These are phyloP conservation scores for Ophioderma brevispina DNA, from an alignment of 35 echinoderm and acorn worm genomes.

Conservation along the genomic window DNA sequence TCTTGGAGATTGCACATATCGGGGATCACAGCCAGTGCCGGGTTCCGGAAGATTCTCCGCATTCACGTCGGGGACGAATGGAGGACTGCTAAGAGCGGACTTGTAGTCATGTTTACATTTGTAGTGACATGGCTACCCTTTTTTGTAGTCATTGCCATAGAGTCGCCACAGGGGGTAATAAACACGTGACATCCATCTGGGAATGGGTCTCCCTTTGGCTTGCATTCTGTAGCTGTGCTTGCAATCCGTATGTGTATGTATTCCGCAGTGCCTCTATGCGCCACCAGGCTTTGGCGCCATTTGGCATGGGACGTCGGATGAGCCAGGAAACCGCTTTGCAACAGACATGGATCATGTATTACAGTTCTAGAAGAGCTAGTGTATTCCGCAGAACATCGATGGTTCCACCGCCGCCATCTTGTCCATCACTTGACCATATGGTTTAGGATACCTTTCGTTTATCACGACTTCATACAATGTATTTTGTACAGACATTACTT, in stretches of 20 bases:
- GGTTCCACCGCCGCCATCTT: slow-evolving; percentile 6
- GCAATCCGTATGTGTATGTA: slow-evolving; percentile 92
- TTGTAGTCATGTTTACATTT: slow-evolving; percentile 63
- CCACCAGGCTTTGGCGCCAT: slow-evolving; percentile 45
- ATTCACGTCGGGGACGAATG: slow-evolving; percentile 67
- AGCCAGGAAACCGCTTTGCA: not conserved
- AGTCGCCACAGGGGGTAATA: slow-evolving; percentile 15
- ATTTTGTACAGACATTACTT: too few relatives aligned
- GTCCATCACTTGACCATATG: not conserved
- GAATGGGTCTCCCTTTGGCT: slow-evolving; percentile 68
- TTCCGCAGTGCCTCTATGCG: slow-evolving; percentile 79
- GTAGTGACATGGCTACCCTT: slow-evolving; percentile 78
- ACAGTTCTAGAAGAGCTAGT: not conserved
- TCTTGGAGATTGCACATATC: not conserved
- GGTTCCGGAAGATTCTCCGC: slow-evolving; percentile 23
- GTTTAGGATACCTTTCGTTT: not conserved
- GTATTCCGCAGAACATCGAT: not conserved
- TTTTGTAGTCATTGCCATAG: slow-evolving; percentile 66
- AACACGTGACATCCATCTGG: slow-evolving; percentile 45
- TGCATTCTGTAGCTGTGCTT: slow-evolving; percentile 61
- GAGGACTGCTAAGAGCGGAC: slow-evolving; percentile 71
- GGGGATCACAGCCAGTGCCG: not conserved
- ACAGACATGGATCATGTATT: not conserved
- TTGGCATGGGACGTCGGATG: not conserved
- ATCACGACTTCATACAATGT: too few relatives aligned